phyloP scores from a whole-genome alignment of 2,888 invertebrate genomes.

The Drosophila merina region DNA sequence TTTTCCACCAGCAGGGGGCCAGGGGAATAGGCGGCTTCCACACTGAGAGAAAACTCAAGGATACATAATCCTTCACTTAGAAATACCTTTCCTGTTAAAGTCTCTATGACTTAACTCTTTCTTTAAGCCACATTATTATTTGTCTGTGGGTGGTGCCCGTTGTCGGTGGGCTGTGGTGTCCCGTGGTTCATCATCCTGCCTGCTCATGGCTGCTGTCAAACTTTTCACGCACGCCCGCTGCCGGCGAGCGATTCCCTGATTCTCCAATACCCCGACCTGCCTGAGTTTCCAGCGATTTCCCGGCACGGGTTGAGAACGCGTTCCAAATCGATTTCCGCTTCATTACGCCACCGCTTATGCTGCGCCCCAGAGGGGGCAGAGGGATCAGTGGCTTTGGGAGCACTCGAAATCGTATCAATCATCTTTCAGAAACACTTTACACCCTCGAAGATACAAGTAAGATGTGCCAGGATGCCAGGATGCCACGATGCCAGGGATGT shows the following conservation, averaged over 20 bases:
- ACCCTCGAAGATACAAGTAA: conserved; percentile 7
- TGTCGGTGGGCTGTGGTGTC: not conserved
- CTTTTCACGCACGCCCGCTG: conserved; percentile 76
- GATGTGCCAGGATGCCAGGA: not conserved
- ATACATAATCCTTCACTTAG: not conserved
- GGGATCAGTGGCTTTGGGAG: conserved; percentile 17
- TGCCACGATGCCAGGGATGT: not conserved
- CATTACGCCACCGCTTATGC: conserved; percentile 61
- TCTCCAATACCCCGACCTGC: too few relatives aligned
- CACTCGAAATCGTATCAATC: conserved; percentile 67
- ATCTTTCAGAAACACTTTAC: conserved; percentile 67
- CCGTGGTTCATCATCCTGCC: conserved; percentile 62
- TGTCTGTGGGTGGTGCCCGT: not conserved
- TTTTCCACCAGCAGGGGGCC: conserved; percentile 25
- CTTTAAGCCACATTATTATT: not conserved
- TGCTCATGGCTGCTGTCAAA: conserved; percentile 47
- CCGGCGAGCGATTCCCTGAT: conserved; percentile 65
- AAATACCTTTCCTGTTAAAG: not conserved
- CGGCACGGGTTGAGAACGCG: conserved; percentile 61
- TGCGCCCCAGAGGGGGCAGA: conserved; percentile 18
- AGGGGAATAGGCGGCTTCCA: not conserved
- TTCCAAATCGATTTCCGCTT: conserved; percentile 79
- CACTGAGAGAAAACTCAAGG: conserved; percentile 12
- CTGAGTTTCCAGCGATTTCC: conserved; percentile 59
- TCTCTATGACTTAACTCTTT: not conserved